phyloP scores from a whole-genome alignment of 2,113 vertebrate genomes.

The Aegotheles bennettii region DNA sequence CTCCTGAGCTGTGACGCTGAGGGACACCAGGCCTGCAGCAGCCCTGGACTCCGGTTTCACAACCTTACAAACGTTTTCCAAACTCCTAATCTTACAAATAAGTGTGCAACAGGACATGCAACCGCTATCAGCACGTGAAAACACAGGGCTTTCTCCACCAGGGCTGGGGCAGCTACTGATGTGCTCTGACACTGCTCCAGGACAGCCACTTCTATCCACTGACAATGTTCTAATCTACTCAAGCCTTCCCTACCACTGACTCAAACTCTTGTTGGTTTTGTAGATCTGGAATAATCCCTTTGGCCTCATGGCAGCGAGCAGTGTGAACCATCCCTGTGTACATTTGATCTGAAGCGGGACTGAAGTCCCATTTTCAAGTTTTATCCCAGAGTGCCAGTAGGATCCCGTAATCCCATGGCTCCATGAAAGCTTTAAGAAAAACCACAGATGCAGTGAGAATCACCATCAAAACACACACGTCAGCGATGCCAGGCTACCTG shows the following conservation, averaged over 20 bases:
- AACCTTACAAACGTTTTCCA: neutral
- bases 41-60: neutral
- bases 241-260: neutral
- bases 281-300: neutral
- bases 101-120: neutral
- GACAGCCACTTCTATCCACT: neutral
- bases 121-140: neutral
- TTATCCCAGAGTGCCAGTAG: neutral
- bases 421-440: neutral
- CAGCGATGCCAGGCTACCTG: neutral
- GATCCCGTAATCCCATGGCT: neutral
- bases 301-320: neutral
- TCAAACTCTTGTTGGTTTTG: neutral
- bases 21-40: neutral
- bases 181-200: neutral
- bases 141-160: neutral
- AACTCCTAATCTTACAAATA: neutral
- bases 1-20: neutral
- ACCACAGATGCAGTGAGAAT: neutral
- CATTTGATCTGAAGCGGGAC: neutral
- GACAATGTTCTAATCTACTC: accelerated
- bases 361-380: neutral
- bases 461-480: neutral
- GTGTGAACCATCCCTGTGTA: neutral
- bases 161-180: neutral